phyloP scores from a whole-genome alignment of 2,888 invertebrate genomes.

The Aphidoletes aphidimyza region DNA sequence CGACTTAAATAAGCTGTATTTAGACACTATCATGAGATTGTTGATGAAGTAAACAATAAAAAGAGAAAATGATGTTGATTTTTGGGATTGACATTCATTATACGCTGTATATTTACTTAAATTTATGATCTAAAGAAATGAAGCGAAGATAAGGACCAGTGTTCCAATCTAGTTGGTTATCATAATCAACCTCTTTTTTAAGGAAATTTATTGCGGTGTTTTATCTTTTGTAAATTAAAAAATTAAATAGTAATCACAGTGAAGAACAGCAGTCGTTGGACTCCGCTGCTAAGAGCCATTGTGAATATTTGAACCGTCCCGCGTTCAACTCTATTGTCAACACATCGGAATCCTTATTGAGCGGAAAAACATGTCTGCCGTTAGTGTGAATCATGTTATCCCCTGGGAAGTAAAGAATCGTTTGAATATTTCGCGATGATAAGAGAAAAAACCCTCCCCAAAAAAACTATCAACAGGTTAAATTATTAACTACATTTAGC shows the following conservation, averaged over 20 bases:
- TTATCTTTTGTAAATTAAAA: too few species aligned
- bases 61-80: background rate
- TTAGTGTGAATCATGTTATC: background rate
- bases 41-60: constrained; percentile 21
- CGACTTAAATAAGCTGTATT: too few species aligned
- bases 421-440: background rate
- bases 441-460: too few species aligned
- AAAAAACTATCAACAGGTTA: background rate
- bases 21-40: background rate
- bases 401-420: background rate
- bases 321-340: background rate
- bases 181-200: background rate
- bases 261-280: background rate
- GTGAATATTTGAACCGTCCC: background rate
- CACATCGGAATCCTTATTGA: background rate
- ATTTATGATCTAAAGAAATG: background rate
- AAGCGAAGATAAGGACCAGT: background rate
- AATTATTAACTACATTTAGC: background rate
- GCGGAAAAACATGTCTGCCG: background rate
- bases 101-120: background rate
- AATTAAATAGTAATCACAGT: background rate
- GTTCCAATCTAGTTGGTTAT: background rate
- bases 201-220: too few species aligned
- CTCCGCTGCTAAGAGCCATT: background rate
- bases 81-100: background rate